A percentile compares a stretch with the other conserved stretches of the same genome.
Conservation (phyloP, 2,113 vertebrate genomes). For the Corythornis madagascariensis region DNA sequence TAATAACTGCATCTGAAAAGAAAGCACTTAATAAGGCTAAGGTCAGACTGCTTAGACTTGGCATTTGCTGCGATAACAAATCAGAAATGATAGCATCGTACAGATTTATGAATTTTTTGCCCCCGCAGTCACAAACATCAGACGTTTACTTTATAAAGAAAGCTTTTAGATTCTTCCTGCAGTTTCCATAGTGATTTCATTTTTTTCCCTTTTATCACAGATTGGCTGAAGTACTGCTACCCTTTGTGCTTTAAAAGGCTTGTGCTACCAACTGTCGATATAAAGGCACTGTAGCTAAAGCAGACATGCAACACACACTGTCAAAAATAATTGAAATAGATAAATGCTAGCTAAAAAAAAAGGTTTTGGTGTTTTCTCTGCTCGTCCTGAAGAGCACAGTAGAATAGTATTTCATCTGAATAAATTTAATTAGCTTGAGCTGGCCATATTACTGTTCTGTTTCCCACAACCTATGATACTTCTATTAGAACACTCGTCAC, state of each 20-base stretch:
- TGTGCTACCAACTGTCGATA: conserved; percentile 78
- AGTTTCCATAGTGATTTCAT: conserved; percentile 89
- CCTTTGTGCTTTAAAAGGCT: conserved; percentile 82
- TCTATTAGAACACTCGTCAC: conserved; percentile 57
- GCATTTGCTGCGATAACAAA: conserved; percentile 79
- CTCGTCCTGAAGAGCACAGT: conserved; percentile 41
- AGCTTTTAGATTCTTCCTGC: conserved; percentile 85
- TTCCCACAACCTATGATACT: conserved; percentile 50
- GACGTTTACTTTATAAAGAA: conserved; percentile 85
- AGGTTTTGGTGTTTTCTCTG: conserved; percentile 36
- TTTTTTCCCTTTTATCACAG: conserved; percentile 82
- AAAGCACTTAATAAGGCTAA: conserved; percentile 77
- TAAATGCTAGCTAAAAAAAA: conserved; percentile 44
- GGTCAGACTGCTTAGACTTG: conserved; percentile 77
- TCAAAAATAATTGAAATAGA: conserved; percentile 77
- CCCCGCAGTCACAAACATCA: conserved; percentile 82
- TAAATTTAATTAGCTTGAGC: conserved; percentile 71
- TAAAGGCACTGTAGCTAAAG: conserved; percentile 73
- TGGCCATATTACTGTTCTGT: conserved; percentile 39
- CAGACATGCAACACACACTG: conserved; percentile 64
- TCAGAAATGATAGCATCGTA: conserved; percentile 81
- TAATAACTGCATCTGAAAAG: conserved; percentile 73
- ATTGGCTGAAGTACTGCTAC: conserved; percentile 82
- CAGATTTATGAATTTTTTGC: conserved; percentile 84
- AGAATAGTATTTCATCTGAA: conserved; percentile 67